Base-by-base conservation (phyloP, 2,888 invertebrate species). In the Torymus texanus region DNA sequence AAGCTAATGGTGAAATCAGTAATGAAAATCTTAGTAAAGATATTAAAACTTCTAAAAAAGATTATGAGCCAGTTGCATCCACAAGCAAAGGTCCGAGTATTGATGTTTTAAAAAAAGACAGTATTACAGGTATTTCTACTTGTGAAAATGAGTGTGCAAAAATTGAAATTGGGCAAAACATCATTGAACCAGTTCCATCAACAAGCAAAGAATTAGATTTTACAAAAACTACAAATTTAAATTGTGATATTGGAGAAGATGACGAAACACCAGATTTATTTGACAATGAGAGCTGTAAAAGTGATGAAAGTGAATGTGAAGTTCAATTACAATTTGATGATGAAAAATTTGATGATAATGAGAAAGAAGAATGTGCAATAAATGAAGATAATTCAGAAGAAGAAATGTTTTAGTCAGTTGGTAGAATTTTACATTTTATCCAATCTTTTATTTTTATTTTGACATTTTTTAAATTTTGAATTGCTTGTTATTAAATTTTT, bases 241-340 rank as follows among this genome's bases (percentile, higher is more conserved):
- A 41, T 55, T 16, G 2, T 55, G 14, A 41, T 62, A 14, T 74
- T 58, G 70, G n/a, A 18, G 79, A 74, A 41, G 77, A 81, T 79
- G 79, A 81, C 66, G 79, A 81, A 63, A 81, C 81, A 5, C 78
- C 78, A 21, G 81, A 81, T 70, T 73, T 81, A 1, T 41, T 79
- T 53, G 70, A 41, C 41, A 41, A 8, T 41, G 41, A 41, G 8
- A 41, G 41, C 41, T 41, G 41, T 41, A 41, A 41, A 41, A 41
- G 70, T 53, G 70, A 77, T 29, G 79, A 81, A 73, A 81, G 77
- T 77, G 74, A 79, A 11, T 81, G 73, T 67, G 78, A 79, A 61
- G 12, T 82, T 5, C 65, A 72, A 16, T 65, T 82, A 21, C 71
- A 79, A 53, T 68, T 75, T 16, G 78, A 79, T 18, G 81, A 81